Percentiles rank a stretch among this genome's conserved stretches.
Evolutionary conservation across 2,888 invertebrate genomes (phyloP).

Genomic region (Nemurella pictetii): DNA sequence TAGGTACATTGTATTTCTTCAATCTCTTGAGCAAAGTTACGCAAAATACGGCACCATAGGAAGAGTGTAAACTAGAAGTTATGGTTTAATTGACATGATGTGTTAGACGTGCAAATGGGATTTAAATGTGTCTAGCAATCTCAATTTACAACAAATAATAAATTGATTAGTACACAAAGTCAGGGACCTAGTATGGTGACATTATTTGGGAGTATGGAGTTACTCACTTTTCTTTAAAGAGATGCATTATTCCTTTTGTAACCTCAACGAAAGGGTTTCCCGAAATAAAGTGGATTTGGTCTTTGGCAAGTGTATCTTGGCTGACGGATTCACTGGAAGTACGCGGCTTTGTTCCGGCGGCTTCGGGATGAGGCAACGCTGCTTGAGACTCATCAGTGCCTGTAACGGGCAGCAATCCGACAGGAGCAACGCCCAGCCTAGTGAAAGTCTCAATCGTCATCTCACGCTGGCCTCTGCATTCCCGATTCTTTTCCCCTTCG

Average conservation of each 20-base stretch:
- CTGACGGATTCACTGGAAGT: constrained; percentile 33
- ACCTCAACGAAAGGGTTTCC: constrained; percentile 98
- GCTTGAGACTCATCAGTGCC: constrained; percentile 25
- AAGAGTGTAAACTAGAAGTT: too few relatives aligned
- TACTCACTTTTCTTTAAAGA: constrained; percentile 94
- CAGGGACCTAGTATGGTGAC: too few relatives aligned
- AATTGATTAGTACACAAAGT: too few relatives aligned
- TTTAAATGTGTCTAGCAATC: too few relatives aligned
- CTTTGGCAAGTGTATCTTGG: constrained; percentile 18
- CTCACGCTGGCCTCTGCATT: constrained; percentile 68
- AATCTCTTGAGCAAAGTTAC: too few relatives aligned
- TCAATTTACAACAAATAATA: too few relatives aligned
- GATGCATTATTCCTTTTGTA: constrained; percentile 93
- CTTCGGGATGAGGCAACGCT: background rate
- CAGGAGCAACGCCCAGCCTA: constrained; percentile 60
- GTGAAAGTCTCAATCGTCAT: constrained; percentile 81
- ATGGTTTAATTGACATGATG: too few relatives aligned
- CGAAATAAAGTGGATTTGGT: constrained; percentile 75
- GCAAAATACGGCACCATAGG: too few relatives aligned
- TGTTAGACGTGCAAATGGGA: too few relatives aligned
- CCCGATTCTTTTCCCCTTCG: constrained; percentile 59
- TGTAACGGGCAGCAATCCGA: constrained; percentile 32
- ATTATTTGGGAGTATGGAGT: constrained; percentile 47
- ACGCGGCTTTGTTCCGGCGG: constrained; percentile 13
- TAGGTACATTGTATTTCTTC: too few relatives aligned